Conservation (phyloP, 2,797 vertebrate genomes). For the Gallinago nigripennis region DNA sequence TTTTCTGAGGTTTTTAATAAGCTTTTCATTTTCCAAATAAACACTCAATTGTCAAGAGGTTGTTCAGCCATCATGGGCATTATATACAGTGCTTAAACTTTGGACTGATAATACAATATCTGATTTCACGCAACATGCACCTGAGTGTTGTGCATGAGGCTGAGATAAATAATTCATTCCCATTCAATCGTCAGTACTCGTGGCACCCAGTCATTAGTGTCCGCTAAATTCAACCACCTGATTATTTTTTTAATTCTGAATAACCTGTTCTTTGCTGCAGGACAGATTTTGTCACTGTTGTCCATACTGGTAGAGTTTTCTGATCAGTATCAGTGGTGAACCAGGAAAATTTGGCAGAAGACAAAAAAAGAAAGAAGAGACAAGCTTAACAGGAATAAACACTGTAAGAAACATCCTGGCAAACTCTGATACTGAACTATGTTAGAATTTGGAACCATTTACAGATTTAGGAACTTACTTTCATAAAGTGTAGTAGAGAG, state of each 20-base stretch:
- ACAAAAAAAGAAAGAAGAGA: background rate
- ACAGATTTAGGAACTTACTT: background rate
- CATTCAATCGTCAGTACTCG: background rate
- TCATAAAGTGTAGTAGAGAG: background rate
- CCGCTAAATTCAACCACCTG: background rate
- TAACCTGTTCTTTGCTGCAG: background rate
- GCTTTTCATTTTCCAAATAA: conserved; percentile 20
- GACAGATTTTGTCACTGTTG: background rate
- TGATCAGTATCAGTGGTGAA: background rate
- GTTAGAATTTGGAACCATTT: background rate
- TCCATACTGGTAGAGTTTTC: background rate
- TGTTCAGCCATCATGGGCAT: background rate
- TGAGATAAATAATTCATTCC: conserved; percentile 15
- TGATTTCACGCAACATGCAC: background rate
- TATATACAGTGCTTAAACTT: background rate
- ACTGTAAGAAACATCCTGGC: background rate
- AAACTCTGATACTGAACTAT: background rate
- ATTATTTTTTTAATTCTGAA: background rate
- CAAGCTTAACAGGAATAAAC: background rate
- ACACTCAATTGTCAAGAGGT: background rate
- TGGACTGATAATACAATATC: background rate
- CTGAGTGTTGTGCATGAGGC: background rate
- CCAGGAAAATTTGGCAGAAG: background rate
- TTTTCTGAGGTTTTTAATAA: conserved; percentile 11
- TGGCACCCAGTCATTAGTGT: background rate